phyloP scores from a whole-genome alignment of 2,113 vertebrate species.

The Eublepharis macularius region DNA sequence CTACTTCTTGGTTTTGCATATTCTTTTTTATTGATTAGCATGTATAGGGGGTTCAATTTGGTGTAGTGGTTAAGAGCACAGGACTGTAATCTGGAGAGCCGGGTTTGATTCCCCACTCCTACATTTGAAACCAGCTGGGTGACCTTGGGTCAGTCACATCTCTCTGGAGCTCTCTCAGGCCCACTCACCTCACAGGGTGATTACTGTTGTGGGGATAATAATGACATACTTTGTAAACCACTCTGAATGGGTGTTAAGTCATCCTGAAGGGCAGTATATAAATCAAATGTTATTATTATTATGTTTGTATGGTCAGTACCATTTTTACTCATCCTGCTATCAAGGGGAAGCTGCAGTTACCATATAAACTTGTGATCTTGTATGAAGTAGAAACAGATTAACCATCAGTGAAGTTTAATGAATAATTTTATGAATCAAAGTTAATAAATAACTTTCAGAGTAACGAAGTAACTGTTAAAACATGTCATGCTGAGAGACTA shows the following conservation, averaged over 20 bases:
- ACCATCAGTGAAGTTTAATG: not conserved
- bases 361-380: not conserved
- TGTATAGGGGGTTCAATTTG: not conserved
- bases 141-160: too few relatives aligned
- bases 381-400: not conserved
- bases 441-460: slow-evolving; percentile 11
- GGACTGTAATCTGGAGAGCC: too few relatives aligned
- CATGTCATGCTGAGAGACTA: slow-evolving; percentile 12
- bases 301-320: not conserved
- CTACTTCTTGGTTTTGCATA: not conserved
- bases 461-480: slow-evolving; percentile 15
- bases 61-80: too few relatives aligned
- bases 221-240: too few relatives aligned
- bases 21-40: not conserved
- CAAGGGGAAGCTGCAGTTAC: not conserved
- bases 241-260: too few relatives aligned
- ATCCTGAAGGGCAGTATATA: too few relatives aligned
- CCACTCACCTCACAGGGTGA: too few relatives aligned
- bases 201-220: too few relatives aligned
- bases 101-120: too few relatives aligned
- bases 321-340: not conserved
- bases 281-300: too few relatives aligned
- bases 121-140: too few relatives aligned
- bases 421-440: slow-evolving; percentile 15
- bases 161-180: too few relatives aligned